Evolutionary conservation across 1,140 invertebrate species (phyloP).

Genomic region (Helicorthomorpha holstii): DNA sequence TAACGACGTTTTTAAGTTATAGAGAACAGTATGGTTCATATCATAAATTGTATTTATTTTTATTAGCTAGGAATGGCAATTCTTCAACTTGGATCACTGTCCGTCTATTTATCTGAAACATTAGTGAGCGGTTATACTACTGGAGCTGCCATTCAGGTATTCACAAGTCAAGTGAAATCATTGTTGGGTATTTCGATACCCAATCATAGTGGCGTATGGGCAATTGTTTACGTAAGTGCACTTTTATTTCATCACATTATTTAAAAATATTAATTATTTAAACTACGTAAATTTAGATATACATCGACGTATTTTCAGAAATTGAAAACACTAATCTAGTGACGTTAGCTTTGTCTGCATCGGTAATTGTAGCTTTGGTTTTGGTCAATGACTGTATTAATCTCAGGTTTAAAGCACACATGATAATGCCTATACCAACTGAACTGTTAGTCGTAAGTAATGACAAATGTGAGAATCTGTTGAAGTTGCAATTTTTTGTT

Average conservation of each 20-base stretch:
- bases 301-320: slow-evolving; percentile 41
- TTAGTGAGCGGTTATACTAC: slow-evolving; percentile 30
- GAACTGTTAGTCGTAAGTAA: slow-evolving; percentile 56
- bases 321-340: slow-evolving; percentile 42
- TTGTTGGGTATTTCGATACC: slow-evolving; percentile 21
- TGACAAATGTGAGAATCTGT: no score
- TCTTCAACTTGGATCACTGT: slow-evolving; percentile 28
- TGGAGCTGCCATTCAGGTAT: slow-evolving; percentile 28
- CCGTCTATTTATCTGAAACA: slow-evolving; percentile 28
- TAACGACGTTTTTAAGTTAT: background rate
- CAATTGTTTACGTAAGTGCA: slow-evolving; percentile 12
- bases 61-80: slow-evolving; percentile 58
- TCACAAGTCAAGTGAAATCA: slow-evolving; percentile 26
- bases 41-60: background rate
- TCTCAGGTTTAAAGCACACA: slow-evolving; percentile 51
- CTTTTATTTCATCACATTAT: no score
- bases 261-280: no score
- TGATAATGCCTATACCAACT: slow-evolving; percentile 58
- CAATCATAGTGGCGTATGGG: slow-evolving; percentile 12
- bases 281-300: slow-evolving; percentile 46
- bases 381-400: slow-evolving; percentile 46
- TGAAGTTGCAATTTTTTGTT: no score
- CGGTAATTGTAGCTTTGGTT: slow-evolving; percentile 23
- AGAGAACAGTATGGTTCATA: no score
- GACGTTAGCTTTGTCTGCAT: slow-evolving; percentile 29